A percentile compares a stretch with the other conserved stretches of the same genome.
Conservation (phyloP, 2,888 invertebrate species). For the Rhagophthalmus giganteus region DNA sequence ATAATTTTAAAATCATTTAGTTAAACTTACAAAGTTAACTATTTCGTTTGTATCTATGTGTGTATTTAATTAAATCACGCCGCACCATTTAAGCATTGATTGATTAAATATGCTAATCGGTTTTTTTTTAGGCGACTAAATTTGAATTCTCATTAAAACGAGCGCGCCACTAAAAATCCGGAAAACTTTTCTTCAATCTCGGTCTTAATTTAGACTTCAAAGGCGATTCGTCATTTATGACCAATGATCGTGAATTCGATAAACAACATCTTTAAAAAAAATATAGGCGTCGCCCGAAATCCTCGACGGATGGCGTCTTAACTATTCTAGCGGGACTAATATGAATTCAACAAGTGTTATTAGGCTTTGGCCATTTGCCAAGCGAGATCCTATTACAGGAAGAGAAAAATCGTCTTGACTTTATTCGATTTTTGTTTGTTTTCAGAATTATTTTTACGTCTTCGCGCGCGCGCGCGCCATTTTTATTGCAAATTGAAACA, state of each 20-base stretch:
- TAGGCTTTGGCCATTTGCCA: conserved; percentile 23
- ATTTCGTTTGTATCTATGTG: too few species aligned
- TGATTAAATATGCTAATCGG: too few species aligned
- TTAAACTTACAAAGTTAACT: too few species aligned
- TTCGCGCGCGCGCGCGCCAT: too few species aligned
- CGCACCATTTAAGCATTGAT: too few species aligned
- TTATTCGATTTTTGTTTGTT: conserved; percentile 9
- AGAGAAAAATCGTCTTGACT: conserved; percentile 8
- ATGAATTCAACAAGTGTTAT: conserved; percentile 41
- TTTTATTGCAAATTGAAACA: conserved; percentile 31
- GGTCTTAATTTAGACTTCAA: conserved; percentile 45
- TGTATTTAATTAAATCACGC: too few species aligned
- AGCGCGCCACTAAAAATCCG: background rate
- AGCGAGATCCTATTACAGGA: conserved; percentile 1
- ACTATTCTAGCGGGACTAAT: conserved; percentile 33
- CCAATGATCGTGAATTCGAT: conserved; percentile 49
- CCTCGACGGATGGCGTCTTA: conserved; percentile 7
- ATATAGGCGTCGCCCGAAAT: conserved; percentile 11
- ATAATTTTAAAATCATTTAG: too few species aligned
- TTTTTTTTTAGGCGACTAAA: too few species aligned
- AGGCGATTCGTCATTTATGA: conserved; percentile 46
- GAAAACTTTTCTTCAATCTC: conserved; percentile 12
- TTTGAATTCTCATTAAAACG: too few species aligned
- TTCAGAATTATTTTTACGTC: conserved; percentile 13
- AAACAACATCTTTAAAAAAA: conserved; percentile 36